These are phyloP conservation scores for Masnerella sp. DNA, from an alignment of 2,888 invertebrate genomes.

Conservation along the genomic window DNA sequence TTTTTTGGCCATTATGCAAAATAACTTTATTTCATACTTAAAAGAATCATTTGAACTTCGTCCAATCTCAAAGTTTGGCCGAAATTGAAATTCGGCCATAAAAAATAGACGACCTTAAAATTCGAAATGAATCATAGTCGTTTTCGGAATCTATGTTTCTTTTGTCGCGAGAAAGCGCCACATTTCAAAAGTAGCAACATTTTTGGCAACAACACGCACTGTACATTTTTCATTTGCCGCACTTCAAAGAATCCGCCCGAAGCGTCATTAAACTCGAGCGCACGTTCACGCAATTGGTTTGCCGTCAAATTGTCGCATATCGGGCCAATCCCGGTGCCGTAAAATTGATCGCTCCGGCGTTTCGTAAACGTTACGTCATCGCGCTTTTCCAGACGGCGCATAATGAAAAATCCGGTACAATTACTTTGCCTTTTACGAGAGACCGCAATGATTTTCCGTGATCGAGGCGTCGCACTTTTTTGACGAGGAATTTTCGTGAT, in stretches of 20 bases:
- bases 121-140: slow-evolving; percentile 17
- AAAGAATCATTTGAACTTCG: too few species aligned
- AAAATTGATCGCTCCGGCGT: slow-evolving; percentile 18
- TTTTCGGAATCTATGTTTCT: slow-evolving; percentile 8
- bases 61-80: too few species aligned
- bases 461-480: not conserved
- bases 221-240: slow-evolving; percentile 12
- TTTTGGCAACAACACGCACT: slow-evolving; percentile 38
- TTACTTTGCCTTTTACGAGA: slow-evolving; percentile 17
- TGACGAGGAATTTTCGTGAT: not conserved
- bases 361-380: slow-evolving; percentile 11
- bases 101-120: too few species aligned
- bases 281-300: too few species aligned
- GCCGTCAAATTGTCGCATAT: too few species aligned
- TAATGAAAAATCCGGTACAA: slow-evolving; percentile 9
- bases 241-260: not conserved
- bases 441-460: not conserved
- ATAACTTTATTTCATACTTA: too few species aligned
- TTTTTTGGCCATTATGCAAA: too few species aligned
- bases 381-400: not conserved
- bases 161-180: not conserved
- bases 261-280: too few species aligned
- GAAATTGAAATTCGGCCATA: too few species aligned
- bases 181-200: slow-evolving; percentile 19
- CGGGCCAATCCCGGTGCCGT: slow-evolving; percentile 5